Base-by-base conservation (phyloP, 2,888 invertebrate species). In the Cosmopolites sordidus region DNA sequence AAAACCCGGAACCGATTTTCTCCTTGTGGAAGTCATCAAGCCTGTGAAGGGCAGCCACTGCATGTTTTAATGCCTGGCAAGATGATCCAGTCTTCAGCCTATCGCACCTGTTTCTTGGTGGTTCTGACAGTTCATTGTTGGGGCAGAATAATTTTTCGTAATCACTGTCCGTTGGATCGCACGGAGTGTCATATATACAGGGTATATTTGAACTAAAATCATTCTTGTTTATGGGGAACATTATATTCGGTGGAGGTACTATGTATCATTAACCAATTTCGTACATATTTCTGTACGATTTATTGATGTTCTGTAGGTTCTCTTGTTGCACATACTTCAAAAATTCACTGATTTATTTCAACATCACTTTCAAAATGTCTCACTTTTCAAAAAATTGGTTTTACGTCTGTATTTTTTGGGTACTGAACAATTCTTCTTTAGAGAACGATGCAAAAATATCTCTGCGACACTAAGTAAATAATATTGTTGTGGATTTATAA, bases 1-100 rank as follows among this genome's bases (percentile, higher is more conserved):
- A 97, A 78, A 97, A 97, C 60, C 97, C 97, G 45, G 87, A 81
- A 43, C 96, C 97, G 68, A 97, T 91, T 76, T 91, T 91, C 76
- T 94, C 94, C 72, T 88, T 83, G 62, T 85, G 81, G 76, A 97
- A 96, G 79, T 97, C 96, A 76, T 96, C 95, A 63, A 94, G 83
- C 40, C 94, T 85, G 72, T 93, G 91, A 48, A 97, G 80, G 39
- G 91, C 89, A 43, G 93, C 89, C 50, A 96, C 93, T 43, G 96
- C 95, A 65, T 92, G 90, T 69, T 88, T 83, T 47, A 96, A 78
- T 38, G 96, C 96, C 65, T 89, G 87, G 74, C 92, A 96, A 2
- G 94, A 93, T 16, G 86, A 80, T 27, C 86, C 86, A 43, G 86
- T 85, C 64, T 82, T 82, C 54, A 79, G 72, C 60, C 78, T 76